Conservation (phyloP, 2,888 invertebrate species). For the Branchipolynoe longqiensis region DNA sequence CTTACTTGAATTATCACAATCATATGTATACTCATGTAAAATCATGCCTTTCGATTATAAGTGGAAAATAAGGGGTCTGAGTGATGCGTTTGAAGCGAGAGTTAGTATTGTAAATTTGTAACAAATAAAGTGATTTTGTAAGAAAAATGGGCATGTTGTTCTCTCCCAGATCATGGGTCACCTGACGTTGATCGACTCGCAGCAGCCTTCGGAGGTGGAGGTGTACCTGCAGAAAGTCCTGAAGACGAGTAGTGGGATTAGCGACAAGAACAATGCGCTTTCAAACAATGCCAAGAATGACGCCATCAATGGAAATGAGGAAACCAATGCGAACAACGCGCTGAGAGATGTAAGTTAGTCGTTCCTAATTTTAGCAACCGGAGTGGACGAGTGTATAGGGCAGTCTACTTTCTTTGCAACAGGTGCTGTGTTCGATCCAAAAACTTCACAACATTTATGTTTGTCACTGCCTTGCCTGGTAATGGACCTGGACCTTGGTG, state of each 20-base stretch:
- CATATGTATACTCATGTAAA: too few relatives aligned
- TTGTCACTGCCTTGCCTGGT: too few relatives aligned
- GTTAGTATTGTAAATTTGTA: not conserved
- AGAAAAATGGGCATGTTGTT: not conserved
- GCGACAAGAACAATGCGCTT: constrained; percentile 59
- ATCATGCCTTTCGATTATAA: too few relatives aligned
- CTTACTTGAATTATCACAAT: too few relatives aligned
- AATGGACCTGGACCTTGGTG: too few relatives aligned
- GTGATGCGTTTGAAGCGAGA: too few relatives aligned
- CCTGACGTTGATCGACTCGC: constrained; percentile 83
- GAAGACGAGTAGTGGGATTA: constrained; percentile 69
- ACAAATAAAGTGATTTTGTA: not conserved
- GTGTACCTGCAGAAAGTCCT: constrained; percentile 88
- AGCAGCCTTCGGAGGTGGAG: constrained; percentile 92
- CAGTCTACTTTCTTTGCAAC: too few relatives aligned
- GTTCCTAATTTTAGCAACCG: not conserved
- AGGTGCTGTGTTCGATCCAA: too few relatives aligned
- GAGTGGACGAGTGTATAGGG: too few relatives aligned
- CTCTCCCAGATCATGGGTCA: constrained; percentile 86
- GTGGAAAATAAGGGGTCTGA: not conserved
- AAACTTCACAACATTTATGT: too few relatives aligned
- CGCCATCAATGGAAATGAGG: constrained; percentile 65
- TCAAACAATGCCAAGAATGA: constrained; percentile 69
- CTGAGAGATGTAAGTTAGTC: constrained; percentile 34
- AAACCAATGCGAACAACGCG: constrained; percentile 21